Evolutionary conservation across 1,140 invertebrate genomes (phyloP), one percentile per base, ranked within the genome.

Genomic region (Bombus picipes): DNA sequence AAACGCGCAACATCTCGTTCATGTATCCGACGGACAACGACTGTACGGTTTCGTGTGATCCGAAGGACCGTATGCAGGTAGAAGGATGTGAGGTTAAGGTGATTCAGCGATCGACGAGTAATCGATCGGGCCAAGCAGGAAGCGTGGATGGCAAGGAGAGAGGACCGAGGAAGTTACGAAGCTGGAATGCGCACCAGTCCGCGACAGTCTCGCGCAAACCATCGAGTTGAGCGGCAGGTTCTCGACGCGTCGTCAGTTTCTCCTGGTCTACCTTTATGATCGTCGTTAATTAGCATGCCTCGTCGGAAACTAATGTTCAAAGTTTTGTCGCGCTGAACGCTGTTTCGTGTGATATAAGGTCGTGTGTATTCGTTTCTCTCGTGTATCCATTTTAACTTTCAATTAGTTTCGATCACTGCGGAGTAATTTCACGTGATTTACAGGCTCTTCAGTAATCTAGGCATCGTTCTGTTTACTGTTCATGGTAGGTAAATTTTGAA

Each of bases 171-270:
- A 88, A 88, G 88, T 74, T 53, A 80, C 89, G 81, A 86, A 81
- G 88, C 86, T 74, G 86, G 74, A 82, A 83, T 80, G 70, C 65
- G 71, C 66, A 80, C 65, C 83, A 72, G 41, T 87, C 53, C 81
- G 81, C 84, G 84, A 34, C 85, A 91, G 90, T 91, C 62, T 78
- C 85, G 87, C 87, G 80, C 79, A 62, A 81, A 89, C 84, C 87
- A 74, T 81, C 87, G 87, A 59, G 47, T 53, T 25, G 89, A 70
- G 62, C 70, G 78, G 89, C 59, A 66, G 70, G 28, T 28, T 71
- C 39, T 71, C 77, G 59, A 62, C 59, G 66, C 39, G 41, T 65
- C 13, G 25, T 12, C 34, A 34, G 5, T 74, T 68, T 41, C 43
- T 81, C 22, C 39, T 82, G 32, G 78, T 83, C 12, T 66, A 41